Conservation (phyloP, 2,888 invertebrate species). For the Neoaliturus tenellus region DNA sequence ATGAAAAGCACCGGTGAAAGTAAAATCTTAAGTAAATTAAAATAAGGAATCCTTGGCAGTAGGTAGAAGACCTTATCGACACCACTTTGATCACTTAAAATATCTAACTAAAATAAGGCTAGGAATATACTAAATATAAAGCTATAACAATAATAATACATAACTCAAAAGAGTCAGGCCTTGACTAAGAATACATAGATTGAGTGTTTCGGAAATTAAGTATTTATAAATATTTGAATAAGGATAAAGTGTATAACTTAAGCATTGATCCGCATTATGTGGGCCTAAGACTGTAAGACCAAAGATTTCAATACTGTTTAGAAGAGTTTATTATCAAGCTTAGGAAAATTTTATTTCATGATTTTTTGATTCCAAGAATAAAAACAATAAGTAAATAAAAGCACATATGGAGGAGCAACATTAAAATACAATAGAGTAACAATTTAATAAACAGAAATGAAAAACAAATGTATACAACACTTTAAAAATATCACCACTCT, state of each 20-base stretch:
- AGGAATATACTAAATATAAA: conserved; percentile 22
- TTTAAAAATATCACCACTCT: no score
- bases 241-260: background rate
- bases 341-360: background rate
- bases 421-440: background rate
- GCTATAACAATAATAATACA: conserved; percentile 38
- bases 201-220: background rate
- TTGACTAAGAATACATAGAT: background rate
- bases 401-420: background rate
- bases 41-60: conserved; percentile 20
- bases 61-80: background rate
- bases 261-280: background rate
- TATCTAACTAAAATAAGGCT: conserved; percentile 26
- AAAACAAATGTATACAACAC: no score
- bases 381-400: background rate
- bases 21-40: conserved; percentile 19
- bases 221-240: background rate
- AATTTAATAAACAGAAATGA: no score
- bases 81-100: conserved; percentile 35
- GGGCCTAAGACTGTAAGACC: background rate
- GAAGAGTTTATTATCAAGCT: conserved; percentile 9
- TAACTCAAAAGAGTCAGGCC: conserved; percentile 22
- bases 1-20: conserved; percentile 53
- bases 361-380: background rate
- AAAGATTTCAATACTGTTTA: conserved; percentile 7